Evolutionary conservation across 2,113 vertebrate genomes (phyloP).

Genomic region (Oryzias melastigma): DNA sequence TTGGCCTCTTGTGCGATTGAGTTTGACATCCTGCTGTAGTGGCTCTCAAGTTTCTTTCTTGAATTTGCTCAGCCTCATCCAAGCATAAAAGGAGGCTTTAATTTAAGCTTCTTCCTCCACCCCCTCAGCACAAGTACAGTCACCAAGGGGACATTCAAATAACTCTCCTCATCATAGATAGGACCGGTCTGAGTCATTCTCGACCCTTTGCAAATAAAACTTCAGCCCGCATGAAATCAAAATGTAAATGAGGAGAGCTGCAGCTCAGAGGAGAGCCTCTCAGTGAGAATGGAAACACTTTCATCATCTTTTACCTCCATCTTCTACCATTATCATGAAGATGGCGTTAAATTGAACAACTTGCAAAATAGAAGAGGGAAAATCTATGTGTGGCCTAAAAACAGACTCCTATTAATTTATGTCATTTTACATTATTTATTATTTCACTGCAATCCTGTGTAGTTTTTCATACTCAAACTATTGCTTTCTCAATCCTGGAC

Average conservation of each 20-base stretch:
- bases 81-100: conserved; percentile 45
- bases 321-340: no score
- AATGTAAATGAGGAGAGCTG: conserved; percentile 56
- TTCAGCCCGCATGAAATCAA: conserved; percentile 48
- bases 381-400: no score
- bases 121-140: conserved; percentile 19
- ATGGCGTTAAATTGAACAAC: no score
- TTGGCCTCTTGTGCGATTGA: no score
- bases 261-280: conserved; percentile 38
- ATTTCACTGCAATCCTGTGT: no score
- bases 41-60: conserved; percentile 45
- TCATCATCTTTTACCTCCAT: conserved; percentile 24
- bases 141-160: conserved; percentile 24
- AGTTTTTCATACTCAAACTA: no score
- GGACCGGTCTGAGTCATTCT: conserved; percentile 33
- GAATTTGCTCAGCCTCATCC: conserved; percentile 30
- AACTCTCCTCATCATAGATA: conserved; percentile 38
- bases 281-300: conserved; percentile 15
- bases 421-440: no score
- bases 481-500: not conserved
- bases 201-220: conserved; percentile 21
- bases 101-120: conserved; percentile 23
- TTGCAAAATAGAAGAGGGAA: no score
- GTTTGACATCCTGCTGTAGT: conserved; percentile 31
- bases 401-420: no score